Evolutionary conservation across 2,888 invertebrate genomes (phyloP).

Genomic region (Heliconius charithonia): DNA sequence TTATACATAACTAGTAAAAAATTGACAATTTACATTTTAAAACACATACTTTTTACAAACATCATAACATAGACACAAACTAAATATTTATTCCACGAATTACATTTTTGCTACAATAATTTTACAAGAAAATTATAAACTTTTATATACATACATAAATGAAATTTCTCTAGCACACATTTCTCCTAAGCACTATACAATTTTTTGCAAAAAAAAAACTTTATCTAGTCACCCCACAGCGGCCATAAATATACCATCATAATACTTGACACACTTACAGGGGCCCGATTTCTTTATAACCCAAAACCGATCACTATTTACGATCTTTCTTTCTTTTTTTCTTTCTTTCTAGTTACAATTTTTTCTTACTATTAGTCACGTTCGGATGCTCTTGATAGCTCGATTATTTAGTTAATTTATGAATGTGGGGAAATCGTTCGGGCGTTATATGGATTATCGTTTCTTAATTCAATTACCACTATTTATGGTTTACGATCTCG

Average conservation of each 20-base stretch:
- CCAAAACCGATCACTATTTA: constrained; percentile 71
- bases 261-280: constrained; percentile 53
- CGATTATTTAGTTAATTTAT: constrained; percentile 55
- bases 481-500: constrained; percentile 51
- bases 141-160: neutral
- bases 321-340: constrained; percentile 52
- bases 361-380: constrained; percentile 59
- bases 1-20: no score
- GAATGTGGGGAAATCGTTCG: constrained; percentile 52
- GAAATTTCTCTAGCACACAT: neutral
- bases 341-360: constrained; percentile 19
- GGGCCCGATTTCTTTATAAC: constrained; percentile 73
- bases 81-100: no score
- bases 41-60: no score
- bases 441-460: constrained; percentile 58
- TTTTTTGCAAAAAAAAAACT: constrained; percentile 4
- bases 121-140: no score
- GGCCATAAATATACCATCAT: constrained; percentile 48
- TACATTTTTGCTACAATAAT: no score
- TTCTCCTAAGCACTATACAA: neutral
- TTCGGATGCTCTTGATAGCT: constrained; percentile 53
- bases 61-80: no score
- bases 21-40: no score
- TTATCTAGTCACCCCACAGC: constrained; percentile 28
- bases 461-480: constrained; percentile 54